Evolutionary conservation across 1,140 invertebrate genomes (phyloP).

Genomic region (Bombus sibiricus): DNA sequence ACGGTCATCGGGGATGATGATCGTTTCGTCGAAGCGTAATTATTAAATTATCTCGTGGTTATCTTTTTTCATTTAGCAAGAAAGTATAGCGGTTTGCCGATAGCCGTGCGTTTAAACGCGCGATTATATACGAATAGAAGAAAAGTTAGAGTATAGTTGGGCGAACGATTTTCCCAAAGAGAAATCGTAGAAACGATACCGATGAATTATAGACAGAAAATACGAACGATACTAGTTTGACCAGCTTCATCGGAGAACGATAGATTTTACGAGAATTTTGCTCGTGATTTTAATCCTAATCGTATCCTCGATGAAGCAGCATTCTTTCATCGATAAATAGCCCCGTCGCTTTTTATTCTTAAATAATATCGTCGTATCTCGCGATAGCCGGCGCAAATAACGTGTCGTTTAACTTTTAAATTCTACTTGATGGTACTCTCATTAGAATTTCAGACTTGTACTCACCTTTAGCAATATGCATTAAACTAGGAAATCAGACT

Average conservation of each 20-base stretch:
- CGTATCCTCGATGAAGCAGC: neutral
- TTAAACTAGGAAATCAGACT: neutral
- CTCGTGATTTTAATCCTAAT: neutral
- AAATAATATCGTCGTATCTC: neutral
- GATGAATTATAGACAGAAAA: neutral
- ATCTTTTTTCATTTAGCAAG: neutral
- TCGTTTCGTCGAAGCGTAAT: constrained; percentile 1
- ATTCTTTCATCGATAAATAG: constrained; percentile 3
- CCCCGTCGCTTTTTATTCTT: neutral
- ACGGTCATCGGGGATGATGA: neutral
- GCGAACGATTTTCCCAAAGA: neutral
- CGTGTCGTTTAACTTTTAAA: neutral
- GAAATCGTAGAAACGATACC: neutral
- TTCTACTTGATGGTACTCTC: too few species aligned
- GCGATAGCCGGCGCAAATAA: neutral
- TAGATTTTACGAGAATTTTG: constrained; percentile 21
- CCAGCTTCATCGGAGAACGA: constrained; percentile 1
- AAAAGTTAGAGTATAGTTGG: neutral
- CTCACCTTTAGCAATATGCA: neutral
- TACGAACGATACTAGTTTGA: constrained; percentile 13
- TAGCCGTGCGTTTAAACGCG: neutral
- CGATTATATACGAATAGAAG: neutral
- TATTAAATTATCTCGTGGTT: neutral
- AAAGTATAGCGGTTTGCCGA: too few species aligned
- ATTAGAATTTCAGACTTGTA: neutral